These are phyloP conservation scores for Drosophila asahinai DNA, from an alignment of 1,140 invertebrate species.

Conservation along the genomic window DNA sequence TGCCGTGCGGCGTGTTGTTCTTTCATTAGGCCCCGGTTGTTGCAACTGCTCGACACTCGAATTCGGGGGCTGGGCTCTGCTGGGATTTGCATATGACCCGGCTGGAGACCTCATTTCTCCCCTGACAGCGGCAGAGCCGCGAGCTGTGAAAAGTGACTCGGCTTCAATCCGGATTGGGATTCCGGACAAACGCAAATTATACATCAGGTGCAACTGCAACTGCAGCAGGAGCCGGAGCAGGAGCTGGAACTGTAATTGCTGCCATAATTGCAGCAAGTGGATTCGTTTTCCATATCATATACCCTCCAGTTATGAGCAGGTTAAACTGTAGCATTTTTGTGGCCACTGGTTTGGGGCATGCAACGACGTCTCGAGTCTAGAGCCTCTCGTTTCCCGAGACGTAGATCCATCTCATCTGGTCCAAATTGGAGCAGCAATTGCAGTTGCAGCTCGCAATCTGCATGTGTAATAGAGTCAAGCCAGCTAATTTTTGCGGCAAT, in stretches of 20 bases:
- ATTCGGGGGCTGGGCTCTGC: constrained; percentile 12
- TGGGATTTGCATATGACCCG: constrained; percentile 38
- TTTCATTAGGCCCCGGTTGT: constrained; percentile 69
- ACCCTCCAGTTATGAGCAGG: constrained; percentile 82
- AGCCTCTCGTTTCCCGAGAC: constrained; percentile 1
- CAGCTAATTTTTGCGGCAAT: constrained; percentile 66
- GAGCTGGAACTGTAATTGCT: constrained; percentile 70
- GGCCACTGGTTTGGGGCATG: constrained; percentile 60
- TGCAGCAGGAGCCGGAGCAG: constrained; percentile 28
- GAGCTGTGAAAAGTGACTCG: constrained; percentile 81
- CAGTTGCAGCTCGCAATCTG: constrained; percentile 60
- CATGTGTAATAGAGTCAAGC: constrained; percentile 65
- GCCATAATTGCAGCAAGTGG: constrained; percentile 81
- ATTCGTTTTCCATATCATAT: constrained; percentile 70
- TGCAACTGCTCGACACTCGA: constrained; percentile 54
- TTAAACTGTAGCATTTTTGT: constrained; percentile 62
- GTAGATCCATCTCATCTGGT: constrained; percentile 46
- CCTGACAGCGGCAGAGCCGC: constrained; percentile 64
- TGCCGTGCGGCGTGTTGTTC: constrained; percentile 72
- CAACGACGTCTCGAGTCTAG: constrained; percentile 20
- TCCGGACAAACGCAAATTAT: constrained; percentile 74
- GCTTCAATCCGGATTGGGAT: constrained; percentile 9
- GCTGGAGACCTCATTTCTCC: constrained; percentile 47
- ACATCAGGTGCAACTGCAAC: constrained; percentile 68
- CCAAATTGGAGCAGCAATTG: constrained; percentile 62